A percentile compares a stretch with the other conserved stretches of the same genome.
Evolutionary conservation across 2,113 vertebrate genomes (phyloP).

Genomic region (Hirundichthys speculiger): DNA sequence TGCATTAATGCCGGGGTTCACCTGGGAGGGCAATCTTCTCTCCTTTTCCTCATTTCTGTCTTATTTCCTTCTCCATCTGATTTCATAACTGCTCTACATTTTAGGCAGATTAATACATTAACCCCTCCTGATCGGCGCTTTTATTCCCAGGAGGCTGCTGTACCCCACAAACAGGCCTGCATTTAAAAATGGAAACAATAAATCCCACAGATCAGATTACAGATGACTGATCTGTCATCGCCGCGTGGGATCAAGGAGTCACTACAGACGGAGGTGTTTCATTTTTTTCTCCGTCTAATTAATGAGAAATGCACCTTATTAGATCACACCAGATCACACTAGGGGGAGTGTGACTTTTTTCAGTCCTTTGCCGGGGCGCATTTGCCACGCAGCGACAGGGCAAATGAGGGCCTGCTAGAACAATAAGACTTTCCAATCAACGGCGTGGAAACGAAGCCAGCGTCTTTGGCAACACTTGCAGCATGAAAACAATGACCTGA

Average conservation of each 20-base stretch:
- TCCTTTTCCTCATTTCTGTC: no score
- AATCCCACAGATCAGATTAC: neutral
- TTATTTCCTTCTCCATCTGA: no score
- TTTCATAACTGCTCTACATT: no score
- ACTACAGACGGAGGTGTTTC: neutral
- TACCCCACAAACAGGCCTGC: no score
- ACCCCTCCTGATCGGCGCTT: no score
- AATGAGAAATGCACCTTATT: no score
- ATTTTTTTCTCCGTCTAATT: neutral
- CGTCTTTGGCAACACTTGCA: neutral
- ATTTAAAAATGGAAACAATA: slow-evolving; percentile 1
- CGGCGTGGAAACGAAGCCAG: neutral
- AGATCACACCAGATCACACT: no score
- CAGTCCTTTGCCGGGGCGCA: neutral
- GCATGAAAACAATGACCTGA: neutral
- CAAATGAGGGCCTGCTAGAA: neutral
- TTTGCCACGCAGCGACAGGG: neutral
- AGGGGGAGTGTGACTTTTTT: neutral
- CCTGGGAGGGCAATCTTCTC: no score
- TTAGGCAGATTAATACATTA: no score
- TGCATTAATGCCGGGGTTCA: no score
- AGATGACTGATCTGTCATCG: neutral
- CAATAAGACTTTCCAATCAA: neutral
- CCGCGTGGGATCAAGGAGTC: neutral
- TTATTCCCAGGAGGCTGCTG: no score